Percentiles rank a stretch among this genome's conserved stretches.
Conservation (phyloP, 1,140 invertebrate species). For the Neelides sp. region DNA sequence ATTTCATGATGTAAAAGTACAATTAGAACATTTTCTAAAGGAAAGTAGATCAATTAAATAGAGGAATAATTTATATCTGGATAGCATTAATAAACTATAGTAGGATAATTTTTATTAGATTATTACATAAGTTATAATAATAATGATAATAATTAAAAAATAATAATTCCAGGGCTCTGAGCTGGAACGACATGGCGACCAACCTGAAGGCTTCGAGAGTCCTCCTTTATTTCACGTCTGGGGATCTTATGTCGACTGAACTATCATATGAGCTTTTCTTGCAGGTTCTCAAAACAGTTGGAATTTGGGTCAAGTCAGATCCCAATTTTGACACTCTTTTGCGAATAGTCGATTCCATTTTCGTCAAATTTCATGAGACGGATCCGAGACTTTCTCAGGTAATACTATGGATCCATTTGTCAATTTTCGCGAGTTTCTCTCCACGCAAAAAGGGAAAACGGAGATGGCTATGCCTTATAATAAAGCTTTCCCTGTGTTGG, state of each 20-base stretch:
- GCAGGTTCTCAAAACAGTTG: constrained; percentile 6
- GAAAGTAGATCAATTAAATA: constrained; percentile 6
- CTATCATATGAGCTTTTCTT: constrained; percentile 9
- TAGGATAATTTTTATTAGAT: not conserved
- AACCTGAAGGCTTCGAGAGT: constrained; percentile 12
- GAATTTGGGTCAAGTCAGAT: constrained; percentile 9
- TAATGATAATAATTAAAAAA: not conserved
- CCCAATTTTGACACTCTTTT: constrained; percentile 14
- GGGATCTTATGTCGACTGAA: constrained; percentile 4
- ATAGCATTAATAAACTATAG: constrained; percentile 12
- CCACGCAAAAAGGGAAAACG: too few species aligned
- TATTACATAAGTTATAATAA: not conserved
- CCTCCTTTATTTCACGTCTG: constrained; percentile 9
- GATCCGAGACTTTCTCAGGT: constrained; percentile 12
- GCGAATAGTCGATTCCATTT: constrained; percentile 12
- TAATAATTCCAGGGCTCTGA: constrained; percentile 13
- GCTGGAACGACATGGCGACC: constrained; percentile 19
- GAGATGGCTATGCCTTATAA: too few species aligned
- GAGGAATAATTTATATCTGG: constrained; percentile 13
- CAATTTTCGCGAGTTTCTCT: too few species aligned
- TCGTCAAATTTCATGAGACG: constrained; percentile 9
- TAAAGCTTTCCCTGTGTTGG: too few species aligned
- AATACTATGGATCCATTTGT: too few species aligned
- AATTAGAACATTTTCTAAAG: too few species aligned
- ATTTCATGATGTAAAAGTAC: too few species aligned